Percentiles rank a stretch among this genome's conserved stretches.
Evolutionary conservation across 2,888 invertebrate genomes (phyloP).

Genomic region (Folsomia manolachei): DNA sequence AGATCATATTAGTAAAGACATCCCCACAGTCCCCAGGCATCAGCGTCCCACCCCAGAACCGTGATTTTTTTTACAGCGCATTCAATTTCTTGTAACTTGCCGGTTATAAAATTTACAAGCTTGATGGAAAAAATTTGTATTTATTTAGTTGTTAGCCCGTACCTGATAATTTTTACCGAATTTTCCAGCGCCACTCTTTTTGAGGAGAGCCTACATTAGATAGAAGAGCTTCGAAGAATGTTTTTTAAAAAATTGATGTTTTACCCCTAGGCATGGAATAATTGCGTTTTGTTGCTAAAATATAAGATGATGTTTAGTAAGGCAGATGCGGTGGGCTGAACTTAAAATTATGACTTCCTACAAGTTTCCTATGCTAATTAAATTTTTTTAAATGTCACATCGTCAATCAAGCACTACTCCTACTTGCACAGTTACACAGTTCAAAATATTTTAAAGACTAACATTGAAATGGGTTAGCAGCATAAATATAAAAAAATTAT

Average conservation of each 20-base stretch:
- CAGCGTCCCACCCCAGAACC: neutral
- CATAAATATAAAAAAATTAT: neutral
- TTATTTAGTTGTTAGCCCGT: constrained; percentile 5
- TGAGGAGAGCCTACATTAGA: constrained; percentile 7
- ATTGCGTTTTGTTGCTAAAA: too few species aligned
- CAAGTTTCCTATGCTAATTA: too few species aligned
- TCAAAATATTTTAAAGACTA: too few species aligned
- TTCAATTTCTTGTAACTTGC: neutral
- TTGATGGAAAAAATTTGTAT: neutral
- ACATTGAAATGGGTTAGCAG: neutral
- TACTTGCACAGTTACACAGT: too few species aligned
- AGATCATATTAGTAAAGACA: too few species aligned
- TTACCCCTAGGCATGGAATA: too few species aligned
- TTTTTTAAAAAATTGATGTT: neutral
- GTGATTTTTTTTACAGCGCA: neutral
- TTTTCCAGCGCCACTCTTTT: constrained; percentile 23
- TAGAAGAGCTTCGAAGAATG: neutral
- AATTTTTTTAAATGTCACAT: too few species aligned
- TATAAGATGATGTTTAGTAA: too few species aligned
- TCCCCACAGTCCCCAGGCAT: neutral
- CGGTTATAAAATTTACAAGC: neutral
- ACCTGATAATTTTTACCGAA: constrained; percentile 36
- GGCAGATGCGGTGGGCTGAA: too few species aligned
- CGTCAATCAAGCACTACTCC: too few species aligned
- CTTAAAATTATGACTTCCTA: too few species aligned